Evolutionary conservation across 2,888 invertebrate genomes (phyloP).

Genomic region (Phlogophora meticulosa): DNA sequence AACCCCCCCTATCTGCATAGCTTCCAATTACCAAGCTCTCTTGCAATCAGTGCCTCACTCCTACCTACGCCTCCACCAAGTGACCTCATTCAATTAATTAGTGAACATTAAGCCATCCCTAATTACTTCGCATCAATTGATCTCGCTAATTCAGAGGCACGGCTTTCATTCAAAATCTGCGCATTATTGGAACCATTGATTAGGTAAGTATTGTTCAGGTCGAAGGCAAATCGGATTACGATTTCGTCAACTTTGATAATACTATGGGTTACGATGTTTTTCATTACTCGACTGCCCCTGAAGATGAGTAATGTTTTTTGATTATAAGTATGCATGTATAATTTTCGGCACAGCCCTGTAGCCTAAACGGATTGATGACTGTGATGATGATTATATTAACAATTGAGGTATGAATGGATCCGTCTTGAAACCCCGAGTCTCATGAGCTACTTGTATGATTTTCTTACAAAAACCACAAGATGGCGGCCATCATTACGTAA

Average conservation of each 20-base stretch:
- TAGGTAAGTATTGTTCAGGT: slow-evolving; percentile 6
- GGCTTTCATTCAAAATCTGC: slow-evolving; percentile 21
- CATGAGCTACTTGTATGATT: too few species aligned
- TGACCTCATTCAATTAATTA: slow-evolving; percentile 43
- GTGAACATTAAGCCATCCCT: slow-evolving; percentile 21
- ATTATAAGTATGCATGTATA: too few species aligned
- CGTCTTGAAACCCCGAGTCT: too few species aligned
- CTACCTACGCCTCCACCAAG: slow-evolving; percentile 2
- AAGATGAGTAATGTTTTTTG: too few species aligned
- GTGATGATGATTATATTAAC: too few species aligned
- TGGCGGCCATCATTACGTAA: too few species aligned
- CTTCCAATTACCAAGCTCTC: background rate
- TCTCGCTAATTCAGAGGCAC: slow-evolving; percentile 39
- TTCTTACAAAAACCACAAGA: too few species aligned
- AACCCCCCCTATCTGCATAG: background rate
- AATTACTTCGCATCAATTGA: slow-evolving; percentile 38
- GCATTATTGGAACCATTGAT: slow-evolving; percentile 27
- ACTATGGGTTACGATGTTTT: background rate
- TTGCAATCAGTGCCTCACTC: background rate
- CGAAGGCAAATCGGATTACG: background rate
- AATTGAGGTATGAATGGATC: too few species aligned
- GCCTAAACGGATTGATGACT: too few species aligned
- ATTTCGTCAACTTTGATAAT: background rate
- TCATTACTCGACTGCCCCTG: too few species aligned
- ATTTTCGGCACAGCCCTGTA: too few species aligned